Evolutionary conservation across 2,113 vertebrate genomes (phyloP).

Genomic region (Leptosomus discolor): DNA sequence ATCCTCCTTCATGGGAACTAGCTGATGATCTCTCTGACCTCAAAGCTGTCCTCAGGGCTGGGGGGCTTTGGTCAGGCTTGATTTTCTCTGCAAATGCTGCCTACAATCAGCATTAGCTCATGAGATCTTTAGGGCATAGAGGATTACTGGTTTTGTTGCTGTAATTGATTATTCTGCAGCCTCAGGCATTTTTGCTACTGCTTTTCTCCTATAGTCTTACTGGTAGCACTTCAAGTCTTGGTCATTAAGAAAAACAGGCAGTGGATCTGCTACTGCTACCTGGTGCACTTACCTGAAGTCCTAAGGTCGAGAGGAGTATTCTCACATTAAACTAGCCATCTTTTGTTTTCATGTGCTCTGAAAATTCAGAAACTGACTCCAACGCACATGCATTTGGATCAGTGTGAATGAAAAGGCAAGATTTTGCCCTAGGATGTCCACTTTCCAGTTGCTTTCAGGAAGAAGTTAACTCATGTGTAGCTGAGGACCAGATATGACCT

Average conservation of each 20-base stretch:
- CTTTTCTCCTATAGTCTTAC: background rate
- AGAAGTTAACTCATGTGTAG: background rate
- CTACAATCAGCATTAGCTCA: background rate
- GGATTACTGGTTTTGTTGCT: background rate
- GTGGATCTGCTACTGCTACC: background rate
- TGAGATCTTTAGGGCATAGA: background rate
- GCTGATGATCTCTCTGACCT: background rate
- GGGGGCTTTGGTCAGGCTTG: background rate
- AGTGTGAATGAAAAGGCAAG: background rate
- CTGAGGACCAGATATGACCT: background rate
- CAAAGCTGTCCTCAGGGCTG: background rate
- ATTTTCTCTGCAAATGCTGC: background rate
- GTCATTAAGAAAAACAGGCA: background rate
- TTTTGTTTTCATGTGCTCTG: background rate
- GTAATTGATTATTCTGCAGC: background rate
- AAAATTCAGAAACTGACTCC: background rate
- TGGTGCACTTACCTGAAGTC: background rate
- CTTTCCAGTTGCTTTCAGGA: background rate
- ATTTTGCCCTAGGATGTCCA: background rate
- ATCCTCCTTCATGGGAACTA: background rate
- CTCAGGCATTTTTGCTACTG: background rate
- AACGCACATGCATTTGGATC: background rate
- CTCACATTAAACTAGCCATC: background rate
- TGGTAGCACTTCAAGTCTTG: background rate
- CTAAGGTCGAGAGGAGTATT: background rate